These are phyloP conservation scores for Physeter macrocephalus DNA, from an alignment of 2,113 vertebrate genomes.

Conservation along the genomic window DNA sequence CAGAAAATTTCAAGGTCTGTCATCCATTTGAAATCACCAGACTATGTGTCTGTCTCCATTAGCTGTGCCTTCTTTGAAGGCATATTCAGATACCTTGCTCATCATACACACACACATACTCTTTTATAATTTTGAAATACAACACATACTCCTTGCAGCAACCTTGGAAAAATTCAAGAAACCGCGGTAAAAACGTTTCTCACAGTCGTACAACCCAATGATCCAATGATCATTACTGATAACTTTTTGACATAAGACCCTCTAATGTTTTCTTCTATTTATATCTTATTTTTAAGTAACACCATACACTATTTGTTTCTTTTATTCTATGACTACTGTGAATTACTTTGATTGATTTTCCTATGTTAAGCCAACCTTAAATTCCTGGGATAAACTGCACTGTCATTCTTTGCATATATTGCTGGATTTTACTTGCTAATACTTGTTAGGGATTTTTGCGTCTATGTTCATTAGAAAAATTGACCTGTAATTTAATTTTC, in stretches of 20 bases:
- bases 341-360: background rate
- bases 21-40: background rate
- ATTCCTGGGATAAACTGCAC: background rate
- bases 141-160: background rate
- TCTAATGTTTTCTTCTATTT: background rate
- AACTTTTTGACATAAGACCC: background rate
- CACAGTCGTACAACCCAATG: background rate
- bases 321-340: background rate
- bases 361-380: background rate
- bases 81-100: background rate
- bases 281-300: background rate
- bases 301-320: background rate
- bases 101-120: background rate
- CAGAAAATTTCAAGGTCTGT: conserved; percentile 17
- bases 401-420: background rate
- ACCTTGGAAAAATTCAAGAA: conserved; percentile 3
- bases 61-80: background rate
- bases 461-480: background rate
- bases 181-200: background rate
- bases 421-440: background rate
- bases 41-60: background rate
- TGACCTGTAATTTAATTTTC: background rate
- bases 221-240: background rate
- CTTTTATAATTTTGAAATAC: background rate
- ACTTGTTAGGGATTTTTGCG: background rate